phyloP scores from a whole-genome alignment of 2,797 vertebrate genomes.

The Gallinago solitaria region DNA sequence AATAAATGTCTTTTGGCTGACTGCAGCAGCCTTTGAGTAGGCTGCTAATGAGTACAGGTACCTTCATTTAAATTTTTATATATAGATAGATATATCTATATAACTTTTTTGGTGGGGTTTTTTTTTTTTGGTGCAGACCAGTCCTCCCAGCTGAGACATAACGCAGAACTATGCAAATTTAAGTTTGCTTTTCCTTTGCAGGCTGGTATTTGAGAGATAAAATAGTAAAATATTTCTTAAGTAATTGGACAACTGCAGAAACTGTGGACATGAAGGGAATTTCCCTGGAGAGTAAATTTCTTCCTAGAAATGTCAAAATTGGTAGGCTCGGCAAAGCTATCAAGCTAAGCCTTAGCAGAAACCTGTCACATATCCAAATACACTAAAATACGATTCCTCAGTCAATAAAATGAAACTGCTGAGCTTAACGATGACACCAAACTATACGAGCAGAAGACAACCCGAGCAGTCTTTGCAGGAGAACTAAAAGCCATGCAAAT shows the following conservation, averaged over 20 bases:
- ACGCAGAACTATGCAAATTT: neutral
- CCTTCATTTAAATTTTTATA: neutral
- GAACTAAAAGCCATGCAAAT: neutral
- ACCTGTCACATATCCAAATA: slow-evolving; percentile 7
- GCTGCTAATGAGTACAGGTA: neutral
- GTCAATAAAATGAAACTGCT: slow-evolving; percentile 3
- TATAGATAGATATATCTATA: neutral
- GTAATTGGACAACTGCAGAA: slow-evolving; percentile 53
- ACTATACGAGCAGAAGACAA: neutral
- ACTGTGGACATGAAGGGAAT: slow-evolving; percentile 54
- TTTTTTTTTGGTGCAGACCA: neutral
- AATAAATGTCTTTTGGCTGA: neutral
- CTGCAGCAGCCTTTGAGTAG: neutral
- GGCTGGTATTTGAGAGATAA: slow-evolving; percentile 35
- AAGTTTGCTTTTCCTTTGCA: slow-evolving; percentile 38
- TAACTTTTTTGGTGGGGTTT: too few species aligned
- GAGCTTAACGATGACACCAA: neutral
- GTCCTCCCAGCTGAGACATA: neutral
- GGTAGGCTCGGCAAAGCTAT: neutral
- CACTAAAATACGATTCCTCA: neutral
- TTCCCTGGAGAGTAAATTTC: slow-evolving; percentile 52
- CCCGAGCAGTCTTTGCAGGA: neutral
- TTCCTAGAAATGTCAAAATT: slow-evolving; percentile 56
- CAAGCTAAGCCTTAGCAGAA: slow-evolving; percentile 30
- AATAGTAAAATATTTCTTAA: slow-evolving; percentile 36